Evolutionary conservation across 1,140 invertebrate genomes (phyloP).

Genomic region (Mamestra configurata): DNA sequence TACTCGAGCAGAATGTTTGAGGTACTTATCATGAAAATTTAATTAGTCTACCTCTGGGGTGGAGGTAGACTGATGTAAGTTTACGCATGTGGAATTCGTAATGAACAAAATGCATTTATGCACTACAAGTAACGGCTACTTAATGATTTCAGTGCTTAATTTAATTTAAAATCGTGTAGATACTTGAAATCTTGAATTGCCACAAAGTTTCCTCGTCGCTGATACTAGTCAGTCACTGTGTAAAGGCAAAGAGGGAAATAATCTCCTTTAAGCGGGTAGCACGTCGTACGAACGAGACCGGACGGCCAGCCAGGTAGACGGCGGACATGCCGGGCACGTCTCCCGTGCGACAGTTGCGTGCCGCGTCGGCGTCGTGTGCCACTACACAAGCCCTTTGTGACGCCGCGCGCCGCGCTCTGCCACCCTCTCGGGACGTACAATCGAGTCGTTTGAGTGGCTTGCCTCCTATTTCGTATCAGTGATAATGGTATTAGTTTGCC

Average conservation of each 20-base stretch:
- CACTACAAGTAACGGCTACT: constrained; percentile 41
- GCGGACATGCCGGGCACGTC: constrained; percentile 61
- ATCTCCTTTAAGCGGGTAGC: constrained; percentile 66
- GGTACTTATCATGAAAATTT: constrained; percentile 70
- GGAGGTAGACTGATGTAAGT: constrained; percentile 51
- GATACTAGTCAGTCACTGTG: constrained; percentile 58
- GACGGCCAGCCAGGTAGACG: constrained; percentile 54
- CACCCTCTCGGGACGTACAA: constrained; percentile 38
- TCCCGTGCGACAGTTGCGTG: constrained; percentile 44
- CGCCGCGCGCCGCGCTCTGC: constrained; percentile 10
- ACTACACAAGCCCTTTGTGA: constrained; percentile 55
- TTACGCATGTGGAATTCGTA: constrained; percentile 62
- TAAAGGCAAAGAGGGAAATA: constrained; percentile 61
- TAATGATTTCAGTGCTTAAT: constrained; percentile 3
- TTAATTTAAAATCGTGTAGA: neutral
- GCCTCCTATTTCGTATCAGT: constrained; percentile 46
- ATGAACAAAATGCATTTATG: constrained; percentile 51
- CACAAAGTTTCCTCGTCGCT: constrained; percentile 49
- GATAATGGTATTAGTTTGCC: constrained; percentile 35
- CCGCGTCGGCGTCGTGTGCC: constrained; percentile 30
- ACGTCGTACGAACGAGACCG: constrained; percentile 28
- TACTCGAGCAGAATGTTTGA: constrained; percentile 60
- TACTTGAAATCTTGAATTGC: constrained; percentile 34
- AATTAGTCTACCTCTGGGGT: constrained; percentile 62
- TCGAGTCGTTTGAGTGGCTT: constrained; percentile 53